Evolutionary conservation across 2,888 invertebrate species (phyloP), one percentile per base, ranked within the genome.

Genomic region (Hipparchia semele): DNA sequence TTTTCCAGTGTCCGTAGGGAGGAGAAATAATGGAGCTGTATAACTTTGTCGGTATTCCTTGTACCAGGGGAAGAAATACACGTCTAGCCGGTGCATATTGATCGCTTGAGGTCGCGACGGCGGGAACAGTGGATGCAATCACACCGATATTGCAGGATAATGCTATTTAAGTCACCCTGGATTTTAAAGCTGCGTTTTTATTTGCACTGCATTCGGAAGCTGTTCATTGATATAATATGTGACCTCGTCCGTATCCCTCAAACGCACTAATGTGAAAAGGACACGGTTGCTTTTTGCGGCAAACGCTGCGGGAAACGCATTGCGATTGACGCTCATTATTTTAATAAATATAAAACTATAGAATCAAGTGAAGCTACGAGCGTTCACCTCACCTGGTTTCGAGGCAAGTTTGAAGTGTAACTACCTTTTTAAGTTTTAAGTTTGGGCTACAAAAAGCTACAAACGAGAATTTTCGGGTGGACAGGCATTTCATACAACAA

Each of bases 41-140:
- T 75, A 76, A 65, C 73, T 67, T 74, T 71, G 74, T 74, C 71
- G 64, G 71, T 74, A 75, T 79, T 79, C 77, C 81, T 81, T 75
- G 80, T 85, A 82, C 83, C 86, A 82, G 84, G 83, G 86, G 86
- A 87, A 88, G 86, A 84, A 87, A 85, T 87, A 85, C 80, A 82
- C 82, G 88, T 89, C 88, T 84, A 88, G 90, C 87, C 91, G 85
- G 80, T 90, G 89, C 87, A 89, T 90, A 92, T 92, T 85, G 92
- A 92, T 91, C 92, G 86, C 79, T 72, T 74, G 81, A 80, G 80
- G 83, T 81, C 83, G 83, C 82, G 83, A 80, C 84, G 80, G 77
- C 79, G 81, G 76, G 78, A 75, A 76, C 83, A 81, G 84, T 81
- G 89, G 83, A 79, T 84, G 85, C 88, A 83, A 78, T 91, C 79